These are phyloP conservation scores for Steinernema khuongi DNA, from an alignment of 1,140 invertebrate genomes.

Conservation along the genomic window DNA sequence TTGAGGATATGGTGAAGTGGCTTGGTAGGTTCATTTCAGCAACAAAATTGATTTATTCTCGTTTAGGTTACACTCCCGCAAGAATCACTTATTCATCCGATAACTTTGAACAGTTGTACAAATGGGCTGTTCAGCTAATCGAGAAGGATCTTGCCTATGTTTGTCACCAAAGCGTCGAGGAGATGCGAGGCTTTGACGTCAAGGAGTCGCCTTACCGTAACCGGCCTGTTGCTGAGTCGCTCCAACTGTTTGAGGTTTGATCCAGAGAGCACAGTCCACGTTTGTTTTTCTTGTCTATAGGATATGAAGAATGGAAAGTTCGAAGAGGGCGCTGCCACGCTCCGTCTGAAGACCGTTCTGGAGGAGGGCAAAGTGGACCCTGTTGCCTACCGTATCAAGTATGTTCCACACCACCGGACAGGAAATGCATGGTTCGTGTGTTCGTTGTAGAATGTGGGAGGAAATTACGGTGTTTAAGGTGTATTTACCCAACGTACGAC, in stretches of 20 bases:
- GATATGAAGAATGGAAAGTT: constrained; percentile 97
- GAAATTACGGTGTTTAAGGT: constrained; percentile 63
- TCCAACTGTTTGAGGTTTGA: constrained; percentile 78
- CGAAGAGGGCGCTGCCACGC: constrained; percentile 87
- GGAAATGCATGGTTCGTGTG: constrained; percentile 75
- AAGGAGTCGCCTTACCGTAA: constrained; percentile 89
- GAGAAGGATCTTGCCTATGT: constrained; percentile 84
- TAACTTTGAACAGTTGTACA: constrained; percentile 89
- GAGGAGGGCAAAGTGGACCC: constrained; percentile 81
- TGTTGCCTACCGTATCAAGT: constrained; percentile 70
- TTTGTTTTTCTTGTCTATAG: constrained; percentile 63
- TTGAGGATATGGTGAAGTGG: constrained; percentile 79
- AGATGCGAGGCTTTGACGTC: constrained; percentile 91
- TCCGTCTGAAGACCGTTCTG: constrained; percentile 88
- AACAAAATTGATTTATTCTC: no score
- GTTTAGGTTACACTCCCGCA: constrained; percentile 85
- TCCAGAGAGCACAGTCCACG: no score
- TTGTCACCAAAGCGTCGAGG: constrained; percentile 89
- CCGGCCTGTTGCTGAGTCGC: constrained; percentile 78
- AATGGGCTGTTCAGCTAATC: constrained; percentile 70
- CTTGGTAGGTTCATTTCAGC: no score
- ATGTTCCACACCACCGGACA: constrained; percentile 82
- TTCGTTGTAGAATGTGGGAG: constrained; percentile 4
- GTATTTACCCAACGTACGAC: constrained; percentile 99
- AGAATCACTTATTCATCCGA: constrained; percentile 94